Evolutionary conservation across 2,888 invertebrate genomes (phyloP).

Genomic region (Nemapogon koenigi): DNA sequence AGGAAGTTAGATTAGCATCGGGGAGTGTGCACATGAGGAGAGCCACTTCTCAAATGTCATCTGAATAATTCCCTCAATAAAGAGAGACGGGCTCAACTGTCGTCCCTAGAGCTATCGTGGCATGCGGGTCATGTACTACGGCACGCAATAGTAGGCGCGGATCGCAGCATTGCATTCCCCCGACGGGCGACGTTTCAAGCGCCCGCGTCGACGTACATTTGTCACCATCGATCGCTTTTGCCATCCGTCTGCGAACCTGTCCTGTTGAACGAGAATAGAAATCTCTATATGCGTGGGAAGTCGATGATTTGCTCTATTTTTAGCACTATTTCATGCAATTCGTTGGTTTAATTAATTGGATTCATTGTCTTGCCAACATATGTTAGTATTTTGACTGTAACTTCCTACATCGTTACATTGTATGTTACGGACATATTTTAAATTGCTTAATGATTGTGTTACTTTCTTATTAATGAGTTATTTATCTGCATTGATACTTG

Average conservation of each 20-base stretch:
- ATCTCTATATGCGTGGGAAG: conserved; percentile 4
- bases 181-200: conserved; percentile 24
- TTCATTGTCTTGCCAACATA: no score
- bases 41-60: conserved; percentile 25
- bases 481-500: no score
- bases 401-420: no score
- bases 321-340: neutral
- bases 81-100: conserved; percentile 26
- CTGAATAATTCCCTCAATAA: conserved; percentile 48
- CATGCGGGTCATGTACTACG: conserved; percentile 42
- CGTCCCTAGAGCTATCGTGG: conserved; percentile 20
- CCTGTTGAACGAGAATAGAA: conserved; percentile 4
- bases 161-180: conserved; percentile 34
- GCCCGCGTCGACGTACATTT: conserved; percentile 53
- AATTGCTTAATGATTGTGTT: no score
- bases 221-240: conserved; percentile 44
- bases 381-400: no score
- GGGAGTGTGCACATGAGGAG: conserved; percentile 23
- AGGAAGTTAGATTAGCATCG: conserved; percentile 48
- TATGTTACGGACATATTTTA: no score
- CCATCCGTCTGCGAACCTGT: conserved; percentile 13
- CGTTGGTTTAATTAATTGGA: neutral
- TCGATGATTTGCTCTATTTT: neutral
- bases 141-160: conserved; percentile 26
- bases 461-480: no score